Evolutionary conservation across 2,113 vertebrate species (phyloP).

Genomic region (Carassius gibelio): DNA sequence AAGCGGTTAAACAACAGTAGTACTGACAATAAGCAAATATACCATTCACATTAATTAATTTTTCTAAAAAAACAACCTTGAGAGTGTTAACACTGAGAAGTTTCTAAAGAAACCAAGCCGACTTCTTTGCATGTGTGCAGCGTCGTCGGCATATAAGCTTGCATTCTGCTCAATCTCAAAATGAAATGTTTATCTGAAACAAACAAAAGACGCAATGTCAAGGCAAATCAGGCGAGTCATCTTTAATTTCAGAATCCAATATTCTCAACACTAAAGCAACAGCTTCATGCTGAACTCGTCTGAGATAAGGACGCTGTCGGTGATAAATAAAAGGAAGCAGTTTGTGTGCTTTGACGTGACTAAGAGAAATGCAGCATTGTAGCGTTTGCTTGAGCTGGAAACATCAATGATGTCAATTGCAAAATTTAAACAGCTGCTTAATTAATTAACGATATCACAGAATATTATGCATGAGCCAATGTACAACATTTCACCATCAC

Average conservation of each 20-base stretch:
- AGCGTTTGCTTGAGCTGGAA: not conserved
- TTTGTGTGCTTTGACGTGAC: not conserved
- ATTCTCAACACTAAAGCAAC: constrained; percentile 12
- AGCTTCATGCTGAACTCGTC: constrained; percentile 2
- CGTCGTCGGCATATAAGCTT: not conserved
- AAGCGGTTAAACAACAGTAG: not conserved
- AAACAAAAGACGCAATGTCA: constrained; percentile 38
- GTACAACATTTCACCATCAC: not conserved
- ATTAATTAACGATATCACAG: not conserved
- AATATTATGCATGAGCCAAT: not conserved
- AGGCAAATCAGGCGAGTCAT: constrained; percentile 31
- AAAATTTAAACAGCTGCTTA: not conserved
- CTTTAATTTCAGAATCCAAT: constrained; percentile 45
- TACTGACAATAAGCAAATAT: not conserved
- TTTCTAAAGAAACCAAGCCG: not conserved
- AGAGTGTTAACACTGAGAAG: not conserved
- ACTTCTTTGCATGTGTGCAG: not conserved
- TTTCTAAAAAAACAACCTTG: not conserved
- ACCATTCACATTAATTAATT: not conserved
- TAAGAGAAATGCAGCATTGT: not conserved
- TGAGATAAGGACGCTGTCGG: constrained; percentile 19
- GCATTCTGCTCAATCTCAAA: not conserved
- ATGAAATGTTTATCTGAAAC: constrained; percentile 24
- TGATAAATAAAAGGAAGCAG: constrained; percentile 27
- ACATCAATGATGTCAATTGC: not conserved